Percentiles rank a stretch among this genome's conserved stretches.
Evolutionary conservation across 2,797 vertebrate genomes (phyloP).

Genomic region (Cynopterus sphinx): DNA sequence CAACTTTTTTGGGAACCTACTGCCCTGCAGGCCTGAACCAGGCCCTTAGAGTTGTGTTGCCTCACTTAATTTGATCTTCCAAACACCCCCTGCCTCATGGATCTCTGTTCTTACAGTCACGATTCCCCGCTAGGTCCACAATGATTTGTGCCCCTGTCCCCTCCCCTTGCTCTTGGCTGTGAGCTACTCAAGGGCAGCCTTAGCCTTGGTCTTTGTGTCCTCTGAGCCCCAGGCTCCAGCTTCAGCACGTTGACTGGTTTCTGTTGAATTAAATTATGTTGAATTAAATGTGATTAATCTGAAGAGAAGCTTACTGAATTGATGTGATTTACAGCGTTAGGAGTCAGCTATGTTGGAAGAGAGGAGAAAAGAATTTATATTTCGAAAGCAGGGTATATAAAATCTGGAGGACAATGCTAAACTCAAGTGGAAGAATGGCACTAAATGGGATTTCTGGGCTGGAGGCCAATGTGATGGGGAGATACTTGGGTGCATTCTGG

Average conservation of each 20-base stretch:
- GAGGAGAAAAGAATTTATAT: neutral
- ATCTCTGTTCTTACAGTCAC: neutral
- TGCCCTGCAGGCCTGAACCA: neutral
- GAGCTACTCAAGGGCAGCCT: neutral
- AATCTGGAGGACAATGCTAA: neutral
- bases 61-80: neutral
- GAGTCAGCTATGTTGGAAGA: neutral
- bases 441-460: rapidly evolving
- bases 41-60: neutral
- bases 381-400: neutral
- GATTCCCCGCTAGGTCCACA: neutral
- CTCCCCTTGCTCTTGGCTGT: neutral
- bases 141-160: neutral
- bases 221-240: neutral
- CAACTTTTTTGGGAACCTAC: neutral
- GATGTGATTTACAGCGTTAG: neutral
- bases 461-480: neutral
- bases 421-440: neutral
- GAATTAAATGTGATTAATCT: neutral
- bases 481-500: no score
- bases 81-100: neutral
- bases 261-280: neutral
- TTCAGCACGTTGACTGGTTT: neutral
- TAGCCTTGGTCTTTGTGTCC: neutral
- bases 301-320: neutral